Evolutionary conservation across 2,797 vertebrate species (phyloP), one percentile per base, ranked within the genome.

Genomic region (Rhinichthys osculus): DNA sequence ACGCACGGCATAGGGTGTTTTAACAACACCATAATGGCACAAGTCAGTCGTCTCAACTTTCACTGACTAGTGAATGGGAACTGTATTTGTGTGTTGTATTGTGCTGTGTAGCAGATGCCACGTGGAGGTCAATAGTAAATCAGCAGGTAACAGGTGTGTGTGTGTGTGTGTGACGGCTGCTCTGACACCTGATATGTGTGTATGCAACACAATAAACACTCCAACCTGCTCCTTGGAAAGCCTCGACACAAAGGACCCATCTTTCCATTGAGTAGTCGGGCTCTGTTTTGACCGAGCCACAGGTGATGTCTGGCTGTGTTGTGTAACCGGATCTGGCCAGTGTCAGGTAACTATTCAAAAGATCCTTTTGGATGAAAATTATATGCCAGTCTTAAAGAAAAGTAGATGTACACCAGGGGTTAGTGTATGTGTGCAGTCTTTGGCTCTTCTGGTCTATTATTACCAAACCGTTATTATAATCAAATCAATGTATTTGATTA

Each of bases 161-260:
- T 44, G 27, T 6, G 19, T 59, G 62, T 13, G 17, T 54, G 79
- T 7, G 30, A 54, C 27, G 38, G 30, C 47, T 71, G 67, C 84
- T 73, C 54, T 73, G 84, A n/a, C 71, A 87, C 83, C 70, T 81
- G 76, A 85, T 85, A 87, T 70, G 82, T 78, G 57, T 38, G 78
- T 77, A 10, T 87, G 82, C 27, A 7, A 23, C 76, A 78, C 70
- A 82, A 74, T 74, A 33, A 79, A 62, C 33, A 79, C 30, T 4
- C 78, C 42, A 84, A 21, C 82, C 67, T 78, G 64, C 54, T 69
- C 70, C 14, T 59, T 74, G 27, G 74, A 30, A 87, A 72, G 81
- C 66, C 54, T 50, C 17, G 3, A 66, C 13, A 72, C 78, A 87
- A 78, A 66, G 78, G 40, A 71, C 62, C n/a, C 54, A 27, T 72